Evolutionary conservation across 2,113 vertebrate species (phyloP), one percentile per base, ranked within the genome.

Genomic region (Nothobranchius kuhntae): DNA sequence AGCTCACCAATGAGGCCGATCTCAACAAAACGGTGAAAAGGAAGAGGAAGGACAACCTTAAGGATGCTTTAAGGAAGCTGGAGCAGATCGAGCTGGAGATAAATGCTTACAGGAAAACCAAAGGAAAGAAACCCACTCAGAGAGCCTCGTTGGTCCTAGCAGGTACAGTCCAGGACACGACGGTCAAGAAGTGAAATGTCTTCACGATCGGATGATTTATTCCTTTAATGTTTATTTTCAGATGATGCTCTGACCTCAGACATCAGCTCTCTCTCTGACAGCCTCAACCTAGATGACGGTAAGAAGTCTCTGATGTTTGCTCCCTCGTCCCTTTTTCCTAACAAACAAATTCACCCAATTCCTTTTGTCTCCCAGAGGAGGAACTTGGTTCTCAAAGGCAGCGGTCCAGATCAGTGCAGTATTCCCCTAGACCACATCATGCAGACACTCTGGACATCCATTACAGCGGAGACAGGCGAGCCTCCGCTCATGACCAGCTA

Each of bases 11-110:
- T 0, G 97, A 98, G 82, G 89, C 88, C 0, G 97, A 98, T 69
- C 89, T 98, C 17, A 90, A 92, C 78, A 98, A 98, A 90, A 98
- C 96, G 0, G 94, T 97, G 74, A 99, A 93, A 90, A 98, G 95
- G 68, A 98, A 97, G 67, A 94, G 97, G 77, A 96, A 93, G 53
- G 94, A 93, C 6, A 97, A 98, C 60, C 95, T 89, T 62, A 57
- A 89, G 4, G 96, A 97, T 14, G 92, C 97, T 1, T 88, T 94
- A 55, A 96, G 91, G 86, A 98, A 88, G 65, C 94, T 99, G 17
- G 94, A 98, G 81, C 93, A 94, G 62, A 95, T 96, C 3, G 96
- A 99, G 86, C 93, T 93, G 7, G 90, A 96, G 47, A 97, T 98
- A 61, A 98, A 98, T 1, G 91, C 93, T 12, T 97, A 95, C 9